These are phyloP conservation scores for Mya arenaria DNA, from an alignment of 1,140 invertebrate genomes.

Conservation along the genomic window DNA sequence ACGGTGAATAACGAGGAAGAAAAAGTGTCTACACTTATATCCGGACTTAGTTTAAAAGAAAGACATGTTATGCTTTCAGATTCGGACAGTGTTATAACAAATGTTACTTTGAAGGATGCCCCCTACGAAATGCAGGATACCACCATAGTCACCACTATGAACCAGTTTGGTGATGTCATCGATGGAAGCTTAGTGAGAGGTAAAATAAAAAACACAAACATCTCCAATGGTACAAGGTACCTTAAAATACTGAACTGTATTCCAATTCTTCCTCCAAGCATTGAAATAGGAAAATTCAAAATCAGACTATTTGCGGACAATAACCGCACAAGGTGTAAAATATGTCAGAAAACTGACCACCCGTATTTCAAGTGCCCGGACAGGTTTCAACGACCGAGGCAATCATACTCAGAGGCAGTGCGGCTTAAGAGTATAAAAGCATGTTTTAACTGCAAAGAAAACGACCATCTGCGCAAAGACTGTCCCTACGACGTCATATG, in stretches of 20 bases:
- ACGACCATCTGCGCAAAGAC: neutral
- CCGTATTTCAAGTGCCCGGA: conserved; percentile 6
- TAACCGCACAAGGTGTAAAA: neutral
- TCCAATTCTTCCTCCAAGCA: neutral
- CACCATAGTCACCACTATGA: too few relatives aligned
- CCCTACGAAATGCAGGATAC: too few relatives aligned
- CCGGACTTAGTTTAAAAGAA: too few relatives aligned
- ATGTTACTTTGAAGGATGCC: too few relatives aligned
- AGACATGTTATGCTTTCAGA: too few relatives aligned
- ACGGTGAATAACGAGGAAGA: neutral
- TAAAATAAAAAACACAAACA: too few relatives aligned
- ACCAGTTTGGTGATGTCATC: neutral
- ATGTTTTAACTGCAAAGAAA: neutral
- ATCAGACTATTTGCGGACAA: neutral
- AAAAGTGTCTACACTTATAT: too few relatives aligned
- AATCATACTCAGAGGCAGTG: neutral
- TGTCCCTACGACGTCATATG: too few relatives aligned
- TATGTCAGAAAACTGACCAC: neutral
- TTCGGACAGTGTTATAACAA: too few relatives aligned
- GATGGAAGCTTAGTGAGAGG: neutral
- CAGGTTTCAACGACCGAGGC: neutral
- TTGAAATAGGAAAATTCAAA: neutral
- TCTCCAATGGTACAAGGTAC: neutral
- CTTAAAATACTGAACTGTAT: conserved; percentile 2
- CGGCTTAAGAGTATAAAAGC: neutral